A percentile compares a stretch with the other conserved stretches of the same genome.
Conservation (phyloP, 2,888 invertebrate genomes). For the Drosophila kambysellisi region DNA sequence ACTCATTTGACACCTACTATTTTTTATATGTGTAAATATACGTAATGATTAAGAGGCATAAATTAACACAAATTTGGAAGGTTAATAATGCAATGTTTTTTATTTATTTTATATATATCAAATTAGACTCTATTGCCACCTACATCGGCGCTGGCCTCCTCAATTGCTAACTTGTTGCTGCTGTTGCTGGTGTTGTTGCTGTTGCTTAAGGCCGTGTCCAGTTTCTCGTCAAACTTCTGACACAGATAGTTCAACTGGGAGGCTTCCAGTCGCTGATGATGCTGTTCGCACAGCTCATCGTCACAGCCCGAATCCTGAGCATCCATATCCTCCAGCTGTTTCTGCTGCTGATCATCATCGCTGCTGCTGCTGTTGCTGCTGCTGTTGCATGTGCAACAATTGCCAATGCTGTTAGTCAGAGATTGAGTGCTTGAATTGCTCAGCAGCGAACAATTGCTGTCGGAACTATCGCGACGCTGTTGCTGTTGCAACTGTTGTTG, state of each 20-base stretch:
- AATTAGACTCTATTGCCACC: constrained; percentile 32
- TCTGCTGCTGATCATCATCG: constrained; percentile 51
- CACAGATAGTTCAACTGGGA: constrained; percentile 84
- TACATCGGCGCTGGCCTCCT: constrained; percentile 75
- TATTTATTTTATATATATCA: background rate
- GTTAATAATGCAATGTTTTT: background rate
- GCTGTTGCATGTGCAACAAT: constrained; percentile 79
- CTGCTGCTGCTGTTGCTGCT: constrained; percentile 44
- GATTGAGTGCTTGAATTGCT: constrained; percentile 84
- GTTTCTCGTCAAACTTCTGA: constrained; percentile 85
- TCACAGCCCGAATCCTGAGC: constrained; percentile 83
- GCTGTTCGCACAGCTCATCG: constrained; percentile 81
- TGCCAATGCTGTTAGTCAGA: constrained; percentile 58
- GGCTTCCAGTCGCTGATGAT: constrained; percentile 76
- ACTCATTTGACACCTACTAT: background rate
- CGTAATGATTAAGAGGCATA: background rate
- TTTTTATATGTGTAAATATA: background rate
- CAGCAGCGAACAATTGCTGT: constrained; percentile 84
- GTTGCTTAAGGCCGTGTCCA: constrained; percentile 80
- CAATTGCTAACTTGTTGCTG: constrained; percentile 55
- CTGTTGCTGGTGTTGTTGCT: constrained; percentile 28
- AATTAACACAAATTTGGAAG: background rate
- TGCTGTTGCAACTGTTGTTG: constrained; percentile 61
- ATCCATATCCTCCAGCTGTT: constrained; percentile 75
- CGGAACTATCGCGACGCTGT: constrained; percentile 84